Percentiles rank a stretch among this genome's conserved stretches.
These are phyloP conservation scores for Phainopepla nitens DNA, from an alignment of 2,113 vertebrate genomes.

Conservation along the genomic window DNA sequence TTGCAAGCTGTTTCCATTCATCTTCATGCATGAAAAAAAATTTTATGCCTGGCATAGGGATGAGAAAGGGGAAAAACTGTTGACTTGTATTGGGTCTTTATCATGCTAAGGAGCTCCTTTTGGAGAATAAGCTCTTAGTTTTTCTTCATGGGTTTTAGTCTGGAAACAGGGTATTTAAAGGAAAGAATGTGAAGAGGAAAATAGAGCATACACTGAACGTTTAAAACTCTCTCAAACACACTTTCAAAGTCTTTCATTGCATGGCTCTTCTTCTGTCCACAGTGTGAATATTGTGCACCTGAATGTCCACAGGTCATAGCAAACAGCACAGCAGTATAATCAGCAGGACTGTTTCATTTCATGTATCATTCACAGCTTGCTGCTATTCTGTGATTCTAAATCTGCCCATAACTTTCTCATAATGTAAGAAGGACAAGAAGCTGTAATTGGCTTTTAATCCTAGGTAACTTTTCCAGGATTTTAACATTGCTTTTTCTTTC, in stretches of 20 bases:
- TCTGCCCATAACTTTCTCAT: neutral
- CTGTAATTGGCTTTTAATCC: neutral
- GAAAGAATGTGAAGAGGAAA: neutral
- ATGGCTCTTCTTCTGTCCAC: neutral
- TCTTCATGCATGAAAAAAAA: neutral
- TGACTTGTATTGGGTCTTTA: slow-evolving; percentile 3
- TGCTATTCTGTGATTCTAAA: neutral
- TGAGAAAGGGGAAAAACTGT: neutral
- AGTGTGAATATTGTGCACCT: neutral
- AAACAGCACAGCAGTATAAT: neutral
- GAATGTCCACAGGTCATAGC: neutral
- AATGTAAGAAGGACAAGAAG: neutral
- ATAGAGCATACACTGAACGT: neutral
- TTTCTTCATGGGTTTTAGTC: neutral
- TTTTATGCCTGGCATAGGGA: neutral
- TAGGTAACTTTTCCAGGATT: neutral
- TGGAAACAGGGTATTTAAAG: neutral
- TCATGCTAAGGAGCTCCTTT: neutral
- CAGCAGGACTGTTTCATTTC: neutral
- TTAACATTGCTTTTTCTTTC: neutral
- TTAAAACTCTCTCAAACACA: neutral
- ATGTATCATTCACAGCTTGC: neutral
- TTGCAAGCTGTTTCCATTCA: neutral
- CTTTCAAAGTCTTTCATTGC: neutral
- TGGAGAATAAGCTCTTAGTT: neutral